Evolutionary conservation across 2,113 vertebrate species (phyloP).

Genomic region (Nyctibius bracteatus): DNA sequence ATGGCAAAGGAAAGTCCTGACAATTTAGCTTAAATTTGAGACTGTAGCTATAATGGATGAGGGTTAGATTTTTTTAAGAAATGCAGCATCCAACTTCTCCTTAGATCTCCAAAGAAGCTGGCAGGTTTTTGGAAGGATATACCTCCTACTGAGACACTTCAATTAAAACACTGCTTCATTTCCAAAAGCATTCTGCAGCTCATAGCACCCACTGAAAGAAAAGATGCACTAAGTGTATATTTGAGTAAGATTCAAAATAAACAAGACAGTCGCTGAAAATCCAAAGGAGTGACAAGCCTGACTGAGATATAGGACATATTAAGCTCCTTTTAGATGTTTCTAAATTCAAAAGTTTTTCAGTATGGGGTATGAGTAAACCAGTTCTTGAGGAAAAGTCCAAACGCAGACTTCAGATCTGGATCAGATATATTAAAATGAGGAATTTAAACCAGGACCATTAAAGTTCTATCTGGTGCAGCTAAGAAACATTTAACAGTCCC

Average conservation of each 20-base stretch:
- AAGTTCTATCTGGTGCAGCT: not conserved
- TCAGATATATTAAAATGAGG: not conserved
- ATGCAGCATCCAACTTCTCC: not conserved
- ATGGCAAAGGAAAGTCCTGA: not conserved
- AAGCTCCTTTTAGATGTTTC: not conserved
- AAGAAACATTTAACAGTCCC: not conserved
- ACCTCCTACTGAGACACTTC: not conserved
- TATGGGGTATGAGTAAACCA: not conserved
- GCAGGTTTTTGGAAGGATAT: not conserved
- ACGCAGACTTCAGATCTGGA: not conserved
- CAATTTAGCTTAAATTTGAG: not conserved
- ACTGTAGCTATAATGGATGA: not conserved
- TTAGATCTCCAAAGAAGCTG: not conserved
- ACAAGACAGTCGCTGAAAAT: not conserved
- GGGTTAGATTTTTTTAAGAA: not conserved
- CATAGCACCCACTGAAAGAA: not conserved
- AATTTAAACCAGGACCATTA: not conserved
- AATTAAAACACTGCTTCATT: not conserved
- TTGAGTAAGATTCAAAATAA: not conserved
- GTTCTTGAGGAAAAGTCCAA: not conserved
- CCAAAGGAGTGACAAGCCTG: not conserved
- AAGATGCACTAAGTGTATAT: not conserved
- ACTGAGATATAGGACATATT: not conserved
- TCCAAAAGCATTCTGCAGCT: not conserved
- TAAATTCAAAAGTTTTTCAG: not conserved